Evolutionary conservation across 2,113 vertebrate species (phyloP), one percentile per base, ranked within the genome.

Genomic region (Scomber japonicus): DNA sequence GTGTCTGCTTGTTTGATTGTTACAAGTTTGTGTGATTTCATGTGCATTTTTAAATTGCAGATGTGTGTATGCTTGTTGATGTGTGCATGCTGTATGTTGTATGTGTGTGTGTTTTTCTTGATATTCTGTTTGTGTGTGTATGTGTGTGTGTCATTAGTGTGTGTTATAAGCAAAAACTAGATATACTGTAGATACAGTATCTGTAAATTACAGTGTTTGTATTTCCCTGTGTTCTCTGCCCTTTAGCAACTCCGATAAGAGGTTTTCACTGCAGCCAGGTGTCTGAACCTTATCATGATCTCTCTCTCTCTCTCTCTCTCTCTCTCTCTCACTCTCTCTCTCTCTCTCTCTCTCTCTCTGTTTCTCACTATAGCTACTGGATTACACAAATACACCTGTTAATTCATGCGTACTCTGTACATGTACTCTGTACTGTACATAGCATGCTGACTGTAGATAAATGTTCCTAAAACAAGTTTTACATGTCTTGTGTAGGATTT

Each of bases 221-320:
- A 61, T 57, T 78, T 81, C 69, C 57, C 53, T 75, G 14, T 80
- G 68, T 70, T 85, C 55, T 76, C 57, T 88, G 93, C 93, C 92
- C 11, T 95, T 96, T 93, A 92, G 91, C 90, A 62, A 89, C 85
- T 81, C 78, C 68, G 96, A 98, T 97, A 97, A 97, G 91, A 81
- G 24, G 61, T 82, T 90, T 91, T 92, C 92, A 94, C 89, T 94
- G 95, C 95, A 97, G 95, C 96, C 96, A 93, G 95, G 93, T 95
- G 95, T 96, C 96, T 96, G 94, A 94, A 92, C 94, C 82, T 95
- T 96, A 97, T 96, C 95, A 94, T 93, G 93, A 86, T 70, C 67
- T 64, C 12, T 53, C n/a, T 54, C 51, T 72, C 12, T 19, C 24
- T 21, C 1, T 17, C 3, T 71, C 14, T 59, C 1, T 64, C 27